These are phyloP conservation scores for Danio aesculapii DNA, from an alignment of 2,797 vertebrate species.

Conservation along the genomic window DNA sequence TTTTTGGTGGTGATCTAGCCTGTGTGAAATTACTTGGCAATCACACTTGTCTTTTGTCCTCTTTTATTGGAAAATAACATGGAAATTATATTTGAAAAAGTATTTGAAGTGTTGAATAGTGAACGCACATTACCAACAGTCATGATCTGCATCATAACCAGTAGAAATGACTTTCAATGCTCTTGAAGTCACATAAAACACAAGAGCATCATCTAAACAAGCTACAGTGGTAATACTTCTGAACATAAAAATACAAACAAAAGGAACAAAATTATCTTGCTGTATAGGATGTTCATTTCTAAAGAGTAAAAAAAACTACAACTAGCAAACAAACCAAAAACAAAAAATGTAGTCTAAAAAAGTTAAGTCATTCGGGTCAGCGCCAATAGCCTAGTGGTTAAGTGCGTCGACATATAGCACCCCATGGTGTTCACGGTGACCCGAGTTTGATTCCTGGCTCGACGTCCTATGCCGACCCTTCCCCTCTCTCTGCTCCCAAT, in stretches of 20 bases:
- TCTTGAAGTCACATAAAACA: conserved; percentile 62
- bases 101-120: conserved; percentile 74
- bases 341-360: too few relatives aligned
- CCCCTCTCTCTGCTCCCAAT: too few relatives aligned
- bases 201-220: conserved; percentile 45
- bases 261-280: conserved; percentile 24
- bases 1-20: conserved; percentile 36
- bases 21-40: conserved; percentile 19
- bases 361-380: too few relatives aligned
- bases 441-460: too few relatives aligned
- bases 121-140: too few relatives aligned
- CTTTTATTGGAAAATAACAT: conserved; percentile 56
- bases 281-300: too few relatives aligned
- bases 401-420: too few relatives aligned
- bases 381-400: too few relatives aligned
- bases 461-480: too few relatives aligned
- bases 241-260: conserved; percentile 50
- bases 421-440: too few relatives aligned
- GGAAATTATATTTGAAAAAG: neutral
- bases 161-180: conserved; percentile 67
- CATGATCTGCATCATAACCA: conserved; percentile 48
- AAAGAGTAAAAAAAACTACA: too few relatives aligned
- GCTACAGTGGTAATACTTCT: conserved; percentile 32
- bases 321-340: too few relatives aligned
- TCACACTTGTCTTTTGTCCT: conserved; percentile 8